Conservation (phyloP, 2,888 invertebrate genomes). For the Eupithecia tripunctaria region DNA sequence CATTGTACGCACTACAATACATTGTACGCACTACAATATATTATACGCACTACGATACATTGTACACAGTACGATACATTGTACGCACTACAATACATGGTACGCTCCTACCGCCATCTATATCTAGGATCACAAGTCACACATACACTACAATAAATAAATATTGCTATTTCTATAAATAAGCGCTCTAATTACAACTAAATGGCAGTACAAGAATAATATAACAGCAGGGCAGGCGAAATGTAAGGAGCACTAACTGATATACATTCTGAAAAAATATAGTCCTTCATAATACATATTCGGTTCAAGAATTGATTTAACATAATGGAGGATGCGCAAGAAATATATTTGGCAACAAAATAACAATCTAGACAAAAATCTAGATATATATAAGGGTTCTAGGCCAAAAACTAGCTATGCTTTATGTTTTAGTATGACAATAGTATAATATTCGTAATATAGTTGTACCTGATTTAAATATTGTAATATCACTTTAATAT, state of each 20-base stretch:
- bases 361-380: background rate
- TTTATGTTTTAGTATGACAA: background rate
- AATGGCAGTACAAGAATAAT: slow-evolving; percentile 21
- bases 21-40: no score
- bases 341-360: background rate
- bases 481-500: slow-evolving; percentile 11
- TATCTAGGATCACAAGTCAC: slow-evolving; percentile 52
- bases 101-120: slow-evolving; percentile 30
- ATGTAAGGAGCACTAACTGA: background rate
- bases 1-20: background rate
- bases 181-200: slow-evolving; percentile 46
- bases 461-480: background rate
- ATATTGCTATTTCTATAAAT: slow-evolving; percentile 60
- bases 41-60: no score
- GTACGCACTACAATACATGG: background rate
- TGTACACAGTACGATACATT: no score
- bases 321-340: background rate
- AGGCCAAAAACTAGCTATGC: background rate
- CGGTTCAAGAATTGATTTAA: background rate
- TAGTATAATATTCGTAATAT: background rate
- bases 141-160: slow-evolving; percentile 64
- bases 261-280: background rate
- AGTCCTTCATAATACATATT: background rate
- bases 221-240: background rate
- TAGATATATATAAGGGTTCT: background rate